Evolutionary conservation across 2,888 invertebrate species (phyloP).

Genomic region (Globia sparganii): DNA sequence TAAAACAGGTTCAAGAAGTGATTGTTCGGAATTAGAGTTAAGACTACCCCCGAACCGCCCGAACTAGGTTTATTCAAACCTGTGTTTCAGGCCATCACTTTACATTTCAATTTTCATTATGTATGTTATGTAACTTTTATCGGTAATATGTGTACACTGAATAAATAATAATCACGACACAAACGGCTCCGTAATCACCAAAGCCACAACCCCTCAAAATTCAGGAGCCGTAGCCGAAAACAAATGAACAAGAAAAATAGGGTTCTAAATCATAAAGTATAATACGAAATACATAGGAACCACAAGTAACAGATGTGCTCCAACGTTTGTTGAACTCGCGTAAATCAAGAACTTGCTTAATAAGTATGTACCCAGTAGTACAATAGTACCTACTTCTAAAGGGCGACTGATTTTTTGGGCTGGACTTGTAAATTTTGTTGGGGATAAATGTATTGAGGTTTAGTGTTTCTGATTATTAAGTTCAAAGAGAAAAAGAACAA

Average conservation of each 20-base stretch:
- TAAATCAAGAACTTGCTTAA: conserved; percentile 56
- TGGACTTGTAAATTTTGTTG: neutral
- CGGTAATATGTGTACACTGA: neutral
- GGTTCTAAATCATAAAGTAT: conserved; percentile 57
- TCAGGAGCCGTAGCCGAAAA: conserved; percentile 37
- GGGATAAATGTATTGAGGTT: neutral
- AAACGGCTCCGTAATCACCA: neutral
- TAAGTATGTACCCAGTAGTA: neutral
- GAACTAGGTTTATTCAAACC: no score
- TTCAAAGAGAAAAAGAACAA: neutral
- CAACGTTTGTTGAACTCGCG: conserved; percentile 38
- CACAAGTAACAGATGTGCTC: conserved; percentile 59
- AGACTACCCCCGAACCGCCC: no score
- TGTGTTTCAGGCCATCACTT: no score
- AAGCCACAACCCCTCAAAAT: conserved; percentile 36
- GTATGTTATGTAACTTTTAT: no score
- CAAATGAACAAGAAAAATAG: conserved; percentile 57
- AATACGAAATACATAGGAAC: conserved; percentile 52
- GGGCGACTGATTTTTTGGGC: neutral
- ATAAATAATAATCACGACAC: conserved; percentile 9
- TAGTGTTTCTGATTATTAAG: neutral
- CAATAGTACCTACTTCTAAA: neutral
- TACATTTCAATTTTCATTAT: no score
- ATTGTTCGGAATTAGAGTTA: no score
- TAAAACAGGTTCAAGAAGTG: no score